These are phyloP conservation scores for Microdon myrmicae DNA, from an alignment of 2,888 invertebrate genomes.

Conservation along the genomic window DNA sequence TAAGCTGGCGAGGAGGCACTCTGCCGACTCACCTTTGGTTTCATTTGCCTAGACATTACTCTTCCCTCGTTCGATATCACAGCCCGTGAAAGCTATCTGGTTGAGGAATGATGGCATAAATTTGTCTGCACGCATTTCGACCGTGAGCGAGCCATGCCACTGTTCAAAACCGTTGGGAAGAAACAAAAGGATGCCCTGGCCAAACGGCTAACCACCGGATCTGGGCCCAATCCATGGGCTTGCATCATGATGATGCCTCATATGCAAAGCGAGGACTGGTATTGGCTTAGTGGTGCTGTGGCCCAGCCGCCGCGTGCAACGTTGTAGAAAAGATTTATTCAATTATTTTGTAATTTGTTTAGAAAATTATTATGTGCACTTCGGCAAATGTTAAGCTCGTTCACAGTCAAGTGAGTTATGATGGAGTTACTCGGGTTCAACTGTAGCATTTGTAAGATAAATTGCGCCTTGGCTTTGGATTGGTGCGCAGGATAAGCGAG, in stretches of 20 bases:
- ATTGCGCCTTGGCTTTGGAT: no score
- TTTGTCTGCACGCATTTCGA: slow-evolving; percentile 16
- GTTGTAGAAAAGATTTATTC: slow-evolving; percentile 23
- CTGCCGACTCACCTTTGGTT: slow-evolving; percentile 7
- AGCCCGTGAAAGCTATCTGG: slow-evolving; percentile 12
- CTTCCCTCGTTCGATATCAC: slow-evolving; percentile 10
- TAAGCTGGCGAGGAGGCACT: not conserved
- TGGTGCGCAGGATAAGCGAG: no score
- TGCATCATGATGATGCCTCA: slow-evolving; percentile 9
- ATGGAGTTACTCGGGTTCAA: slow-evolving; percentile 1
- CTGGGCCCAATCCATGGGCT: not conserved
- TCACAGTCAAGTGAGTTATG: slow-evolving; percentile 23
- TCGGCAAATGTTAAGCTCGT: slow-evolving; percentile 18
- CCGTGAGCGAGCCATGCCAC: slow-evolving; percentile 15
- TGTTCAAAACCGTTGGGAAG: not conserved
- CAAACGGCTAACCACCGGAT: not conserved
- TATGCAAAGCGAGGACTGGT: slow-evolving; percentile 20
- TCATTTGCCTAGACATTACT: slow-evolving; percentile 18
- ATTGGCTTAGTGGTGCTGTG: slow-evolving; percentile 11
- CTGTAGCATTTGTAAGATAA: slow-evolving; percentile 10
- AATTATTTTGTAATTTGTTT: slow-evolving; percentile 38
- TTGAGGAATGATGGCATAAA: slow-evolving; percentile 12
- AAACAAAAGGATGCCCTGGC: slow-evolving; percentile 6
- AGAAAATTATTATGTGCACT: slow-evolving; percentile 26
- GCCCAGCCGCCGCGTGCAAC: slow-evolving; percentile 3